Evolutionary conservation across 2,113 vertebrate species (phyloP).

Genomic region (Sapajus apella): DNA sequence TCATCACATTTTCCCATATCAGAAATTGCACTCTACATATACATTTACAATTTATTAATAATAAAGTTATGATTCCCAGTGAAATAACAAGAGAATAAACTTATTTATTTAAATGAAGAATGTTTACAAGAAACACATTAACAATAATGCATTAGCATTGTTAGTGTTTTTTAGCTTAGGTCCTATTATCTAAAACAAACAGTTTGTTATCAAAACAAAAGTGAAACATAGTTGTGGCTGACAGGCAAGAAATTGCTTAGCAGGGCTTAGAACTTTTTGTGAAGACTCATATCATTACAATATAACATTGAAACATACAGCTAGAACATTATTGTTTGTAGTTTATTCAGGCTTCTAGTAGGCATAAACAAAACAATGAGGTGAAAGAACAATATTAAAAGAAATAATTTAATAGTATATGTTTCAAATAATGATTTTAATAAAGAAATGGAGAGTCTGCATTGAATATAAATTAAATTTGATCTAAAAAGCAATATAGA

Average conservation of each 20-base stretch:
- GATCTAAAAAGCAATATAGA: not conserved
- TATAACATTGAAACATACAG: not conserved
- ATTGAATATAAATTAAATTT: not conserved
- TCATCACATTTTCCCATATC: not conserved
- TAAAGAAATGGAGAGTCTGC: not conserved
- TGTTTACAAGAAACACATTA: constrained; percentile 37
- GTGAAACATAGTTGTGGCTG: not conserved
- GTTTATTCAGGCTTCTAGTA: not conserved
- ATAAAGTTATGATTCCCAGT: not conserved
- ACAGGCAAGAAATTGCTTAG: not conserved
- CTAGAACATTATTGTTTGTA: not conserved
- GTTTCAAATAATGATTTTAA: not conserved
- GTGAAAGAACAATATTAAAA: not conserved
- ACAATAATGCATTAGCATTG: not conserved
- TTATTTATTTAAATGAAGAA: constrained; percentile 45
- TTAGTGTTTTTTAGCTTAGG: constrained; percentile 1
- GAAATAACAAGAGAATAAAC: constrained; percentile 21
- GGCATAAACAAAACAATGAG: not conserved
- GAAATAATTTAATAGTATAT: not conserved
- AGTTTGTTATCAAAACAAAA: not conserved
- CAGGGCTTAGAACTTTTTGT: not conserved
- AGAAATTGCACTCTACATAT: constrained; percentile 10
- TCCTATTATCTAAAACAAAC: constrained; percentile 33
- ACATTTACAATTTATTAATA: constrained; percentile 39
- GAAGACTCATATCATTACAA: not conserved